Evolutionary conservation across 2,113 vertebrate species (phyloP).

Genomic region (Psilopsiagon aymara): DNA sequence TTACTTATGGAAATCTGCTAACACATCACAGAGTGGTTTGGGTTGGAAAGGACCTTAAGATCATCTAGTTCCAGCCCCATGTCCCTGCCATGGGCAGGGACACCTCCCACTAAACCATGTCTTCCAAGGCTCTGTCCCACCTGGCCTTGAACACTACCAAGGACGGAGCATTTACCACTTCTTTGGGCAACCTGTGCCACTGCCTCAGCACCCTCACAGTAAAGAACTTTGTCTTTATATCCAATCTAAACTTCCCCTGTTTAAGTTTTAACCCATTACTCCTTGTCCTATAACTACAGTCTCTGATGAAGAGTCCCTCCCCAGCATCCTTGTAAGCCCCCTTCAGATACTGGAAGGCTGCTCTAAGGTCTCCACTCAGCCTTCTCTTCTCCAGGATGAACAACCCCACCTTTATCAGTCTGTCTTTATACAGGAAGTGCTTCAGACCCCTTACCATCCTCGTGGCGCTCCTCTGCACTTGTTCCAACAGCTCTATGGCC

Average conservation of each 20-base stretch:
- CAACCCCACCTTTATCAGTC: too few relatives aligned
- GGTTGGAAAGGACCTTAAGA: neutral
- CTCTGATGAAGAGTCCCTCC: too few relatives aligned
- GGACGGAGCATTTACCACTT: neutral
- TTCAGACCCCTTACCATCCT: too few relatives aligned
- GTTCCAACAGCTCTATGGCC: too few relatives aligned
- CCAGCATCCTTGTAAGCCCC: too few relatives aligned
- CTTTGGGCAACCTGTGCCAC: neutral
- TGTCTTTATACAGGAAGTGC: too few relatives aligned
- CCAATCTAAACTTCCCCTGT: neutral
- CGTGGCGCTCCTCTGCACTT: too few relatives aligned
- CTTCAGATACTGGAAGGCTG: too few relatives aligned
- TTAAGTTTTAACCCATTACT: neutral
- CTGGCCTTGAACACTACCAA: neutral
- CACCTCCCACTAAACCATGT: neutral
- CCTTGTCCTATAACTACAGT: neutral
- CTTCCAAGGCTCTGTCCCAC: neutral
- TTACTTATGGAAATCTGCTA: neutral
- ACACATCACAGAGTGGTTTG: neutral
- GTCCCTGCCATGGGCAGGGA: neutral
- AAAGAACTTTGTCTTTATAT: neutral
- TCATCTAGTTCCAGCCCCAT: neutral
- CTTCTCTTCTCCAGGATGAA: too few relatives aligned
- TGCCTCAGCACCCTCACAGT: neutral
- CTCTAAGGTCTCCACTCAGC: too few relatives aligned